Evolutionary conservation across 2,888 invertebrate genomes (phyloP).

Genomic region (Heterodera filipjevi): DNA sequence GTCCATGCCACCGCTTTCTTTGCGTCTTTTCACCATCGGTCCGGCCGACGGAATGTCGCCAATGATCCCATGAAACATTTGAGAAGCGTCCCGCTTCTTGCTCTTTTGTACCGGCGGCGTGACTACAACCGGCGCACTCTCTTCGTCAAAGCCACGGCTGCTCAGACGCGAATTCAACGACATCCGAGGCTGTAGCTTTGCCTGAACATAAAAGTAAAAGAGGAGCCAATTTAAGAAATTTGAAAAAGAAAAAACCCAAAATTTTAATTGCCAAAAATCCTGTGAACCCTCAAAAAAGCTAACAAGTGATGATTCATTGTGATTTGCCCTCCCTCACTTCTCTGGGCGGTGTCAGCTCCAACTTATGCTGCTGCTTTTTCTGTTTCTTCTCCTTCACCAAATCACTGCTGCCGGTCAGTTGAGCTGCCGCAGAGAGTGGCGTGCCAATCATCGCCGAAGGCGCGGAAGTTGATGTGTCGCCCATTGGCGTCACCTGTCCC

Average conservation of each 20-base stretch:
- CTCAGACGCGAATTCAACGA: background rate
- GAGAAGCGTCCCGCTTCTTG: background rate
- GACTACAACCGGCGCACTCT: background rate
- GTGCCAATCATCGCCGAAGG: background rate
- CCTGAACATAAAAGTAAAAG: background rate
- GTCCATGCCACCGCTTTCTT: background rate
- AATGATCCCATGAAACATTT: background rate
- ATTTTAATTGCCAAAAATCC: too few relatives aligned
- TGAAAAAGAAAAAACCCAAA: background rate
- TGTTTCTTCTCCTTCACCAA: background rate
- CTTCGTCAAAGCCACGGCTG: background rate
- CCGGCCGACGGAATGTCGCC: background rate
- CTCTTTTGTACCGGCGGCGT: background rate
- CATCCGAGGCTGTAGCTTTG: background rate
- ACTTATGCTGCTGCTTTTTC: background rate
- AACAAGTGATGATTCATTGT: too few relatives aligned
- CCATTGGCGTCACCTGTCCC: background rate
- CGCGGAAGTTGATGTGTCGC: background rate
- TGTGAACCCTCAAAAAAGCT: too few relatives aligned
- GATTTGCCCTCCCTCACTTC: background rate
- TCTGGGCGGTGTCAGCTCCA: slow-evolving; percentile 3
- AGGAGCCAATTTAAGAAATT: too few relatives aligned
- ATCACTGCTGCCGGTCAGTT: background rate
- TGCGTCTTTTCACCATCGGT: background rate
- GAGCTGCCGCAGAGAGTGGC: background rate